Evolutionary conservation across 2,888 invertebrate genomes (phyloP).

Genomic region (Schizaphis graminum): DNA sequence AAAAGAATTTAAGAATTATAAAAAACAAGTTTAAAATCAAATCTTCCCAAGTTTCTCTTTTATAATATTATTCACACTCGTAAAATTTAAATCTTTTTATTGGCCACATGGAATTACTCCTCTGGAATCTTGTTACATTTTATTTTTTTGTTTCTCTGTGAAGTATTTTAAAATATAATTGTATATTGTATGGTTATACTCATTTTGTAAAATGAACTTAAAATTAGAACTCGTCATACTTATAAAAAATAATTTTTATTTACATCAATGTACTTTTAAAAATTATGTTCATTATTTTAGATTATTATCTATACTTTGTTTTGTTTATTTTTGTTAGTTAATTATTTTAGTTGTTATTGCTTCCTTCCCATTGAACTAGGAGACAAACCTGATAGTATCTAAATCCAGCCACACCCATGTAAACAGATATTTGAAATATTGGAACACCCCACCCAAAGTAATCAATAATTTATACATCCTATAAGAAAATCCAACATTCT

Average conservation of each 20-base stretch:
- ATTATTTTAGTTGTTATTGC: conserved; percentile 6
- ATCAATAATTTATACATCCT: conserved; percentile 61
- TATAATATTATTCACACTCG: neutral
- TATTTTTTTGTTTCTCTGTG: neutral
- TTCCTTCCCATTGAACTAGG: neutral
- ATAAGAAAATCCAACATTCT: conserved; percentile 36
- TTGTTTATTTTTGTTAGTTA: conserved; percentile 14
- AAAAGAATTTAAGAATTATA: neutral
- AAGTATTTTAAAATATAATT: neutral
- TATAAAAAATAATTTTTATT: neutral
- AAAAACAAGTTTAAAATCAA: neutral
- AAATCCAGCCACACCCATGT: conserved; percentile 58
- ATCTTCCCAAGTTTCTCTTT: neutral
- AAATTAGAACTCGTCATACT: neutral
- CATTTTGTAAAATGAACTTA: neutral
- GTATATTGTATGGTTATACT: neutral
- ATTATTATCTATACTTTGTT: neutral
- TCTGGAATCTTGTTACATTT: neutral
- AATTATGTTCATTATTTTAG: neutral
- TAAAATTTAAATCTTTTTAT: neutral
- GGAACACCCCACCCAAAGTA: conserved; percentile 52
- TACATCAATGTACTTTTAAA: neutral
- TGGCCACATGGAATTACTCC: neutral
- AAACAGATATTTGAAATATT: conserved; percentile 56
- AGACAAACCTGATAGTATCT: conserved; percentile 46